phyloP scores from a whole-genome alignment of 2,888 invertebrate genomes.

The Anthoptus insignis region DNA sequence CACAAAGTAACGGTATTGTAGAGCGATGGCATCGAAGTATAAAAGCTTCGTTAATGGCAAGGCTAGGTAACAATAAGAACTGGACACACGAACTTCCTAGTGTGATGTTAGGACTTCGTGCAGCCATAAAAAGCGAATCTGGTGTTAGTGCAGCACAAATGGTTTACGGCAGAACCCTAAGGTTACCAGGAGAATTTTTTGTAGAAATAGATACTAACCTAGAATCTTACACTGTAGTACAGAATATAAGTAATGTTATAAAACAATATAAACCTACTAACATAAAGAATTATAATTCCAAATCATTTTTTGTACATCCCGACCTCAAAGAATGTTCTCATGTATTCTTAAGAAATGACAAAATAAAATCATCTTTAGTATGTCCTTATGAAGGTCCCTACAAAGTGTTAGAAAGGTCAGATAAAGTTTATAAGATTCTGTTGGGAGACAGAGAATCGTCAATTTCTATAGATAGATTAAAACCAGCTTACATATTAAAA shows the following conservation, averaged over 20 bases:
- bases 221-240: conserved; percentile 1
- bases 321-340: conserved; percentile 18
- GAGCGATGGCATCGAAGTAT: conserved; percentile 9
- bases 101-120: conserved; percentile 32
- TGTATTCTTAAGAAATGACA: conserved; percentile 23
- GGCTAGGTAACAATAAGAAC: not conserved
- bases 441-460: not conserved
- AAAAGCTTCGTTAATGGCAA: conserved; percentile 3
- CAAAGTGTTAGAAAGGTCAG: conserved; percentile 7
- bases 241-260: conserved; percentile 26
- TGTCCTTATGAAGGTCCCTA: conserved; percentile 20
- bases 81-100: conserved; percentile 27
- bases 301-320: conserved; percentile 10
- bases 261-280: not conserved
- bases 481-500: not conserved
- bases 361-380: conserved; percentile 16
- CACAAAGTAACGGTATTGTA: not conserved
- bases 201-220: not conserved
- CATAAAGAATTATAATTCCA: not conserved
- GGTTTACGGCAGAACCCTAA: conserved; percentile 1
- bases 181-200: conserved; percentile 15
- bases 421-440: not conserved
- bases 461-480: not conserved
- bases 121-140: conserved; percentile 21
- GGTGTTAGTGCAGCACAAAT: conserved; percentile 23